These are phyloP conservation scores for Drosophila suzukii DNA, from an alignment of 1,140 invertebrate species.

Conservation along the genomic window DNA sequence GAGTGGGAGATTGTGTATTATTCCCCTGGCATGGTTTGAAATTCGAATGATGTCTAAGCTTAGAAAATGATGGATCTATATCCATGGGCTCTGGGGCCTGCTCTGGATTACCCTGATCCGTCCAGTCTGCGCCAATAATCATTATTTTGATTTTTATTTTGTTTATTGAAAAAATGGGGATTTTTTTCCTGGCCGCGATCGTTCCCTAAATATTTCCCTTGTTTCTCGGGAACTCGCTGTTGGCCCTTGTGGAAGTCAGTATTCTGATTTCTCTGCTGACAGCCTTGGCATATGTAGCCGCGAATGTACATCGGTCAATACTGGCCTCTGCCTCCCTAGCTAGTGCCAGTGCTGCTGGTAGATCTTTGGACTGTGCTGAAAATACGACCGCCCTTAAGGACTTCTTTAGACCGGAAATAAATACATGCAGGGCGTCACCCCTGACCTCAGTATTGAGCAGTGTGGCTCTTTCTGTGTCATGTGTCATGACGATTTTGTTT, in stretches of 20 bases:
- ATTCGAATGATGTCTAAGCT: too few relatives aligned
- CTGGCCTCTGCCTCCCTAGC: slow-evolving; percentile 6
- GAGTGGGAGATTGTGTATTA: too few relatives aligned
- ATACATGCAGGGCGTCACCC: neutral
- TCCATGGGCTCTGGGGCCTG: too few relatives aligned
- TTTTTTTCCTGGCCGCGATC: slow-evolving; percentile 6
- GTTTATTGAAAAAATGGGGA: slow-evolving; percentile 11
- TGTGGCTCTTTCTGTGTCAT: neutral
- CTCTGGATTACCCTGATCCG: too few relatives aligned
- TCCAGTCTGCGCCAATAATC: too few relatives aligned
- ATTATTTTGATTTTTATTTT: slow-evolving; percentile 6
- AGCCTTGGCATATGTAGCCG: neutral
- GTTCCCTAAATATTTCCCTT: neutral
- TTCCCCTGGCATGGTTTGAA: too few relatives aligned
- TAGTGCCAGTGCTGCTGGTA: slow-evolving; percentile 3
- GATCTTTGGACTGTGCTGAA: slow-evolving; percentile 1
- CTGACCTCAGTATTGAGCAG: neutral
- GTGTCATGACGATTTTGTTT: slow-evolving; percentile 1
- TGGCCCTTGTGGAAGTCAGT: slow-evolving; percentile 14
- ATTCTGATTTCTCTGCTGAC: neutral
- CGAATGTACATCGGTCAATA: slow-evolving; percentile 4
- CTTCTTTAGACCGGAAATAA: neutral
- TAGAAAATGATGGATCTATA: too few relatives aligned
- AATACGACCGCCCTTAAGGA: neutral
- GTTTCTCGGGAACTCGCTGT: neutral